A percentile compares a stretch with the other conserved stretches of the same genome.
Conservation (phyloP, 1,140 invertebrate genomes). For the Formica selysi region DNA sequence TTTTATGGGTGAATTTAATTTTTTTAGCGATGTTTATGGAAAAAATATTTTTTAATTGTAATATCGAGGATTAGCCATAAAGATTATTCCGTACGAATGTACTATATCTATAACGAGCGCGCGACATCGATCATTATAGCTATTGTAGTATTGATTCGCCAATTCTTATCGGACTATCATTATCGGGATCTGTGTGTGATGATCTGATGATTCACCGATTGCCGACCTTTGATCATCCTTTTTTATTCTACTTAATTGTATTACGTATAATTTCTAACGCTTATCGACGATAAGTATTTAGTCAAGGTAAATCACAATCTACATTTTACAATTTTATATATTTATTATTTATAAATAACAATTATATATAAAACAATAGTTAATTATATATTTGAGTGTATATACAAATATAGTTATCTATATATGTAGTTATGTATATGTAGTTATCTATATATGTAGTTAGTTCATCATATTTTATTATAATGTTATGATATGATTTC, state of each 20-base stretch:
- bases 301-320: background rate
- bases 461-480: no score
- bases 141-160: slow-evolving; percentile 24
- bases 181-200: slow-evolving; percentile 39
- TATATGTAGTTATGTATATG: no score
- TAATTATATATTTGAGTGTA: background rate
- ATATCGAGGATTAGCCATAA: background rate
- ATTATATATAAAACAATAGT: background rate
- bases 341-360: slow-evolving; percentile 10
- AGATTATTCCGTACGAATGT: slow-evolving; percentile 3
- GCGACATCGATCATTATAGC: background rate
- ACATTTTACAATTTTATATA: background rate
- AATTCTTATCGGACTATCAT: slow-evolving; percentile 61
- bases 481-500: no score
- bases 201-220: slow-evolving; percentile 44
- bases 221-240: slow-evolving; percentile 9
- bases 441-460: no score
- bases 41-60: background rate
- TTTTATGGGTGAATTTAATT: background rate
- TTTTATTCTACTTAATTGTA: slow-evolving; percentile 6
- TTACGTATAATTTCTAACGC: slow-evolving; percentile 1
- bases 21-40: background rate
- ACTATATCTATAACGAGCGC: background rate
- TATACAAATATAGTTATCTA: no score
- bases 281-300: slow-evolving; percentile 24